Evolutionary conservation across 2,797 vertebrate species (phyloP), one percentile per base, ranked within the genome.

Genomic region (Steatocranus sp.): DNA sequence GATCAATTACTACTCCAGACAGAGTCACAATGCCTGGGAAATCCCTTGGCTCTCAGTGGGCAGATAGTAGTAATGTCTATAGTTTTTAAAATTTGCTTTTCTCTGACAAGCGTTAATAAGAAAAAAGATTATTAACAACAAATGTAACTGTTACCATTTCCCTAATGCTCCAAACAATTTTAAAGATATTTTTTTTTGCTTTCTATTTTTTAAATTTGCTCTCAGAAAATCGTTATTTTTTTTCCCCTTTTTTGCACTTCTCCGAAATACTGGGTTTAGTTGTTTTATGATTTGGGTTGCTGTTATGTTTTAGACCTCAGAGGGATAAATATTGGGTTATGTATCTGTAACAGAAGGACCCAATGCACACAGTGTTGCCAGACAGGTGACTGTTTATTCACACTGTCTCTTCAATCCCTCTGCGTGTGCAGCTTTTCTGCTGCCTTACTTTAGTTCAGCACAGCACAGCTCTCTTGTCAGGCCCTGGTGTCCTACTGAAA

Each of bases 201-300:
- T 61, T 61, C 17, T 34, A 61, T 63, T 36, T 63, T 34, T 20
- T 63, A 4, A 14, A 20, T 27, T 54, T 54, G 53, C 25, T 30
- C 25, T 56, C 25, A 30, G 25, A 25, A 54, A 5, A 20, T 5
- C 4, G 30, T 27, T 30, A 0, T 1, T 17, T 18, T 4, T 4
- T 0, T 1, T 0, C 0, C 8, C 8, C 15, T 58, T 18, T 11
- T 58, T 68, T 25, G 36, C 7, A 15, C 36, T 68, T 43, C 36
- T 41, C 5, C 20, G 7, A 7, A 43, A 41, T 11, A 68, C 20
- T 43, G 8, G 8, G 14, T 25, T 23, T 15, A 43, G 20, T 43
- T 17, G 12, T 10, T 23, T 7, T 43, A 43, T 9, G 1, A 6
- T 68, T 23, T 41, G 12, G 20, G 2, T 25, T 43, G 15, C 36